A percentile compares a stretch with the other conserved stretches of the same genome.
These are phyloP conservation scores for Pimephales promelas DNA, from an alignment of 2,113 vertebrate species.

Conservation along the genomic window DNA sequence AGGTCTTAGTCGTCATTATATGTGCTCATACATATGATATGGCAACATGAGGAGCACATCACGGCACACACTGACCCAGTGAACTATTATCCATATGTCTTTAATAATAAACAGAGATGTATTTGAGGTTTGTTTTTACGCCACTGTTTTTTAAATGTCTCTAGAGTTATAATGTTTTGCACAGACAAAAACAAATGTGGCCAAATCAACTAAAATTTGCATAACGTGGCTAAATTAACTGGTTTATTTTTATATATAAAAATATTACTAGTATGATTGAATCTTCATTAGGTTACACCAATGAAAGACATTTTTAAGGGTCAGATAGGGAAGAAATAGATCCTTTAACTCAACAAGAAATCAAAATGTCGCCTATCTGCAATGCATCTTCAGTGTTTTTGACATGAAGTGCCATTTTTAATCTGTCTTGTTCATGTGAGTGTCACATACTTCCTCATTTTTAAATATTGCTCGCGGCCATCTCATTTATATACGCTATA, in stretches of 20 bases:
- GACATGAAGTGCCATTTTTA: not conserved
- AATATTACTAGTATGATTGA: not conserved
- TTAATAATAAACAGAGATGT: not conserved
- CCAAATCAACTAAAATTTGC: no score
- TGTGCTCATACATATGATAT: not conserved
- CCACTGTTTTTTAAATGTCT: not conserved
- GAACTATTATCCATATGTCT: not conserved
- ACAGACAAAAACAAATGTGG: not conserved
- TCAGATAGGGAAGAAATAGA: not conserved
- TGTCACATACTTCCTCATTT: not conserved
- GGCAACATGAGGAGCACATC: not conserved
- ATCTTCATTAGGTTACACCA: not conserved
- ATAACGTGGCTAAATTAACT: no score
- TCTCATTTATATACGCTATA: not conserved
- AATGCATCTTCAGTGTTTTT: not conserved
- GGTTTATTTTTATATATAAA: not conserved
- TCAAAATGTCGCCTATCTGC: not conserved
- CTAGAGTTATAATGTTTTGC: not conserved
- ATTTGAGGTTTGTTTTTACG: not conserved
- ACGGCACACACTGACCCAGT: not conserved
- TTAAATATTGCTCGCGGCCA: not conserved
- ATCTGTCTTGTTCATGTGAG: not conserved
- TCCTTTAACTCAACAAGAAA: not conserved
- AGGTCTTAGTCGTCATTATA: constrained; percentile 12
- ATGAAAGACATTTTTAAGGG: not conserved